A percentile compares a stretch with the other conserved stretches of the same genome.
These are phyloP conservation scores for Subanguina moxae DNA, from an alignment of 1,140 invertebrate genomes.

Conservation along the genomic window DNA sequence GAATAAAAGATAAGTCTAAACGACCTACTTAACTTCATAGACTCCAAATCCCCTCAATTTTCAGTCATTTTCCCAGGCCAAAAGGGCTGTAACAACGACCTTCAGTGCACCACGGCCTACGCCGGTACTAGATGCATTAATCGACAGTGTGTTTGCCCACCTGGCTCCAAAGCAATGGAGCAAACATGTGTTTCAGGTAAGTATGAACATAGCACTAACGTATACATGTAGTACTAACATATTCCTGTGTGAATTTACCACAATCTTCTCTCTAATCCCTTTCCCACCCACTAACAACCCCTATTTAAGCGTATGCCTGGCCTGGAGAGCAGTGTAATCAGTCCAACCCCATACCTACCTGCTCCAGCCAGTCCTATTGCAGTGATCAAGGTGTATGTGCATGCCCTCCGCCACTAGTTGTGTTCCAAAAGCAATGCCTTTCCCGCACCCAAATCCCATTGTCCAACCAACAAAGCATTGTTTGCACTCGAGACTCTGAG, in stretches of 20 bases:
- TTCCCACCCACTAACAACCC: constrained; percentile 10
- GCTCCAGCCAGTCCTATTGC: constrained; percentile 25
- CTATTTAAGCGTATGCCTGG: constrained; percentile 31
- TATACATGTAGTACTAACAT: no score
- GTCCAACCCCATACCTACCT: constrained; percentile 20
- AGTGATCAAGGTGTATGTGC: constrained; percentile 21
- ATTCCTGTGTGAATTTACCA: no score
- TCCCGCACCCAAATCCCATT: neutral
- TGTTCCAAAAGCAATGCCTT: constrained; percentile 35
- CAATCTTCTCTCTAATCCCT: constrained; percentile 10
- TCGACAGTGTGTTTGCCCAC: constrained; percentile 53
- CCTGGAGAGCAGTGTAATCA: constrained; percentile 27
- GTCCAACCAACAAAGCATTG: neutral
- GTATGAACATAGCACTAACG: no score
- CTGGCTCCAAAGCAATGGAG: constrained; percentile 52
- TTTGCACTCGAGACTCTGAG: constrained; percentile 17
- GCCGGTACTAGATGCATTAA: constrained; percentile 48
- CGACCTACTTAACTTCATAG: no score
- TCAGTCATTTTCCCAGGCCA: constrained; percentile 58
- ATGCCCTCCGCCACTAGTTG: constrained; percentile 19
- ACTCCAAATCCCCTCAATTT: no score
- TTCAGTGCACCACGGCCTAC: constrained; percentile 53
- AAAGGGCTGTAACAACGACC: constrained; percentile 49
- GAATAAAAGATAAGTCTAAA: no score
- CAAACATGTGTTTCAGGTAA: constrained; percentile 56